Conservation (phyloP, 2,797 vertebrate species). For the Sparus aurata region DNA sequence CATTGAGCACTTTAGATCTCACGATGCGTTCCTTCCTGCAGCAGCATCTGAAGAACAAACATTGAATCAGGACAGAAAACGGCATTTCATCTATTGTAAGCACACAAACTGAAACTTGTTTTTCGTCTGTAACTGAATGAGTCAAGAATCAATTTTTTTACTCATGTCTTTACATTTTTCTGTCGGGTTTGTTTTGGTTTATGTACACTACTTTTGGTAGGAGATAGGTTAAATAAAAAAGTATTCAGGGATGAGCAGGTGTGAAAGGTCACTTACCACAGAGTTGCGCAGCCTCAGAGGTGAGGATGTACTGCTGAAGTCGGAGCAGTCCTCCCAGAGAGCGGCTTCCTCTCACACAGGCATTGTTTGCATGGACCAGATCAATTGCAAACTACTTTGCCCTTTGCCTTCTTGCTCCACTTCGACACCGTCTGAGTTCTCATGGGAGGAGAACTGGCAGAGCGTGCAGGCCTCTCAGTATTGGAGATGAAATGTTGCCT, state of each 20-base stretch:
- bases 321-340: conserved; percentile 8
- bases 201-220: not conserved
- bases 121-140: not conserved
- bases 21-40: not conserved
- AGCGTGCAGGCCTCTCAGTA: conserved; percentile 25
- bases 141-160: not conserved
- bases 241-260: not conserved
- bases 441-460: conserved; percentile 41
- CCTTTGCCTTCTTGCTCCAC: conserved; percentile 41
- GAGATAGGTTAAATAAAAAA: conserved; percentile 1
- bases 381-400: conserved; percentile 56
- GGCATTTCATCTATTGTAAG: not conserved
- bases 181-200: not conserved
- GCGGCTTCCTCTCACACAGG: conserved; percentile 26
- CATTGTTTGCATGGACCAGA: conserved; percentile 49
- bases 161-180: not conserved
- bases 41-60: not conserved
- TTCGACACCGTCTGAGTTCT: conserved; percentile 46
- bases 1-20: not conserved
- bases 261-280: conserved; percentile 7
- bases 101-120: not conserved
- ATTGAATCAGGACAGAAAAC: not conserved
- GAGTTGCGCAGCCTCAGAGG: conserved; percentile 14
- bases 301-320: conserved; percentile 12
- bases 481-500: conserved; percentile 42